A percentile compares a stretch with the other conserved stretches of the same genome.
phyloP scores from a whole-genome alignment of 1,140 invertebrate genomes.

The Neomicropteryx cornuta region DNA sequence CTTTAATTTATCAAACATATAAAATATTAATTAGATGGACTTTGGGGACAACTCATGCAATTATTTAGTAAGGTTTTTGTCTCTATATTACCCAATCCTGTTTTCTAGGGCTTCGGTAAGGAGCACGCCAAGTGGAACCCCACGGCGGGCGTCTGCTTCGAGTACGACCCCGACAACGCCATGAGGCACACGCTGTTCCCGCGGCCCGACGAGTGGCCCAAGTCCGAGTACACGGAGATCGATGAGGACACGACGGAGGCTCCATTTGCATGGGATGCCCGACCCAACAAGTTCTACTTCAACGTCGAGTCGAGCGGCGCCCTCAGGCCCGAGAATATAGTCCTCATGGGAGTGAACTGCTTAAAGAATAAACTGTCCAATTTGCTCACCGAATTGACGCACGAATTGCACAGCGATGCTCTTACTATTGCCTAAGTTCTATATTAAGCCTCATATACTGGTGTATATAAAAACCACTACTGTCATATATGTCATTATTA shows the following conservation, averaged over 20 bases:
- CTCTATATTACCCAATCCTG: no score
- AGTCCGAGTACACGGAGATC: slow-evolving; percentile 92
- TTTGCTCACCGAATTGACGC: slow-evolving; percentile 83
- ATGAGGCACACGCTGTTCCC: slow-evolving; percentile 94
- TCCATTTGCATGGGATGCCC: slow-evolving; percentile 83
- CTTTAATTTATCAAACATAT: no score
- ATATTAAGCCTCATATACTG: no score
- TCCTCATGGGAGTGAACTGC: slow-evolving; percentile 84
- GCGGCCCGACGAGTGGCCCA: slow-evolving; percentile 99
- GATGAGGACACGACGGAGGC: slow-evolving; percentile 93
- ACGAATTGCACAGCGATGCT: slow-evolving; percentile 77
- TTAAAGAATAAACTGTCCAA: slow-evolving; percentile 95
- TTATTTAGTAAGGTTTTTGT: no score
- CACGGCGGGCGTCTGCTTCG: slow-evolving; percentile 94
- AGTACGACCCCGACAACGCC: slow-evolving; percentile 98
- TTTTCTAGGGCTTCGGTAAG: slow-evolving; percentile 80
- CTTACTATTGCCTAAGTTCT: no score
- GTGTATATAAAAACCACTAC: no score
- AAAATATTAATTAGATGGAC: no score
- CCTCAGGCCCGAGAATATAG: slow-evolving; percentile 93
- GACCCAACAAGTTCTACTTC: slow-evolving; percentile 95
- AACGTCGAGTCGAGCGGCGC: slow-evolving; percentile 94
- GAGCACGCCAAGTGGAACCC: slow-evolving; percentile 99
- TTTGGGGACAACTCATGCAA: no score
- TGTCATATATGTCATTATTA: no score